Evolutionary conservation across 2,113 vertebrate genomes (phyloP), one percentile per base, ranked within the genome.

Genomic region (Chitala chitala): DNA sequence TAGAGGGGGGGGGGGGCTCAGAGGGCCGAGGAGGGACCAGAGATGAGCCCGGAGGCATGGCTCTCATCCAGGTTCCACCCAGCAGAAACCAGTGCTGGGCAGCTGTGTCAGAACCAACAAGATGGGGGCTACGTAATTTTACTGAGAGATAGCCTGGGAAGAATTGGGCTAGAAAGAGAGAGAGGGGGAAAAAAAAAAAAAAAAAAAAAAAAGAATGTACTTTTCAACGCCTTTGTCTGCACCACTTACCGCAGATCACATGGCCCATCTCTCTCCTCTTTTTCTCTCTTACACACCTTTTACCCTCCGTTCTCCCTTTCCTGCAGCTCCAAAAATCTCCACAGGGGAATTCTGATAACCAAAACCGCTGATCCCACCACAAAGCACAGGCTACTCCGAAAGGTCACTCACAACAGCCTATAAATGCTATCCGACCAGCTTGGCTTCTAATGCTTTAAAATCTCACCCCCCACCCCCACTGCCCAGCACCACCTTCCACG

Each of bases 1-100:
- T n/a, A n/a, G n/a, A n/a, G n/a, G n/a, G n/a, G n/a, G n/a, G 77
- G 76, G 72, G 75, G 53, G 78, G 75, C 79, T 78, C 71, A 68
- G 9, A 68, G 76, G 78, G 79, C 75, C 2, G 38, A 22, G 51
- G 73, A 65, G 46, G 74, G 81, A 84, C 80, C 69, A 75, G 73
- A 40, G 80, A 76, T 77, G 78, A 73, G 83, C 88, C 86, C 83
- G 78, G 71, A 84, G 86, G 81, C 80, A 86, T 89, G 86, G 87
- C 85, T 29, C 74, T 9, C 24, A 68, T 89, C 86, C 88, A 91
- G 85, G 85, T 75, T 76, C 73, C 75, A 81, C 72, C 76, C 58
- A 59, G 82, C 26, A 55, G 78, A 79, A 84, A 80, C 59, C 75
- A 78, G 76, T 70, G 79, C 59, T 38, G 76, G 76, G 80, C 56